phyloP scores from a whole-genome alignment of 37 sponge, comb jelly and placozoan species.

The Beroe ovata region DNA sequence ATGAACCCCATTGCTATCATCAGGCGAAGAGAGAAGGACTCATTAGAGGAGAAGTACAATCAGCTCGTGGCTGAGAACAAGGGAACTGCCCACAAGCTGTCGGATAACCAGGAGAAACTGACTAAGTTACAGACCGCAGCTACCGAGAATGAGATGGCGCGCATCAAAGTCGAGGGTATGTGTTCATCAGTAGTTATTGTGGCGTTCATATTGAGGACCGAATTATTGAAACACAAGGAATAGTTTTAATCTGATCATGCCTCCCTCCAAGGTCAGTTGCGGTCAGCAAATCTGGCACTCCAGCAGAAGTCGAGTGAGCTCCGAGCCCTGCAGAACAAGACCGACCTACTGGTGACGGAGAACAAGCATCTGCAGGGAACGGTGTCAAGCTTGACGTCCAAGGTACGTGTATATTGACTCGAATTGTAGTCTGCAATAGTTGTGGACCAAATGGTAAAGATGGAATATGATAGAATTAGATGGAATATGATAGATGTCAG shows the following conservation, averaged over 20 bases:
- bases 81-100: conserved; percentile 25
- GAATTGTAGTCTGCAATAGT: no score
- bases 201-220: no score
- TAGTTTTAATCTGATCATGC: background rate
- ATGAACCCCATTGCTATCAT: no score
- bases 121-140: conserved; percentile 29
- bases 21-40: conserved; percentile 48
- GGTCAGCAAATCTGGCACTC: conserved; percentile 50
- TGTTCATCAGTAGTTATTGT: no score
- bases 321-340: conserved; percentile 12
- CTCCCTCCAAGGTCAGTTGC: conserved; percentile 1
- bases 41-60: conserved; percentile 28
- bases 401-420: no score
- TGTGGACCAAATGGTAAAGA: no score
- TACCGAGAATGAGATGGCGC: conserved; percentile 50
- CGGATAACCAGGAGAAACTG: conserved; percentile 35
- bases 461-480: no score
- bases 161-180: conserved; percentile 53
- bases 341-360: conserved; percentile 5
- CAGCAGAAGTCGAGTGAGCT: conserved; percentile 54
- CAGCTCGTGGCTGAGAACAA: background rate
- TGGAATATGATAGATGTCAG: no score
- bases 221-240: background rate
- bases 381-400: conserved; percentile 1
- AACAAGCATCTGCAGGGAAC: conserved; percentile 47